These are phyloP conservation scores for Hydrolagus affinis DNA, from an alignment of 2,113 vertebrate species.

Conservation along the genomic window DNA sequence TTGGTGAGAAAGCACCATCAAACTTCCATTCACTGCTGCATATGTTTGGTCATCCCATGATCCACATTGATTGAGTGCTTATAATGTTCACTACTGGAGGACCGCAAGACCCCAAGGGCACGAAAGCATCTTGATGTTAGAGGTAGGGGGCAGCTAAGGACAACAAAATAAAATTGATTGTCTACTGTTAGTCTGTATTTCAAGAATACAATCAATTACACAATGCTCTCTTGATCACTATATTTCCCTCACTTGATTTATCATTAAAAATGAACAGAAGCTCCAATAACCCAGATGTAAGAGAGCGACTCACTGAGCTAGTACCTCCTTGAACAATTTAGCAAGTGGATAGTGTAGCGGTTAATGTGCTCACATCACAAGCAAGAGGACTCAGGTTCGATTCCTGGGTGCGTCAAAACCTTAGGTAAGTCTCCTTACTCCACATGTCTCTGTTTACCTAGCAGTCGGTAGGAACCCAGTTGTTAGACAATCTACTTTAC, in stretches of 20 bases:
- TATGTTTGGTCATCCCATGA: background rate
- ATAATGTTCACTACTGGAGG: background rate
- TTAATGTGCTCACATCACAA: too few relatives aligned
- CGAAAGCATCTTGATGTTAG: background rate
- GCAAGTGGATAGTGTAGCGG: too few relatives aligned
- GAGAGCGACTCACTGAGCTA: too few relatives aligned
- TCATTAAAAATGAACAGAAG: background rate
- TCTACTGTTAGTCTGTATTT: background rate
- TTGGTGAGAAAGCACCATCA: background rate
- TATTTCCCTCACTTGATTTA: background rate
- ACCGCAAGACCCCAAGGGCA: background rate
- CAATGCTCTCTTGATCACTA: background rate
- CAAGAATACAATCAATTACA: background rate
- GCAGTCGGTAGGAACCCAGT: too few relatives aligned
- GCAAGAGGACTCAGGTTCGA: too few relatives aligned
- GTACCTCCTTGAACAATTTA: too few relatives aligned
- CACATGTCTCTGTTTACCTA: too few relatives aligned
- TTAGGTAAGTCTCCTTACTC: too few relatives aligned
- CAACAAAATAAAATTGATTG: background rate
- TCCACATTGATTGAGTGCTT: background rate
- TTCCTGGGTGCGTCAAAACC: too few relatives aligned
- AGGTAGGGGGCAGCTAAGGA: background rate
- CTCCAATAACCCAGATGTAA: too few relatives aligned
- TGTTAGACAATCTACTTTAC: too few relatives aligned
- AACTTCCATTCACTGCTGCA: background rate